Evolutionary conservation across 2,888 invertebrate genomes (phyloP).

Genomic region (Sycophila texana): DNA sequence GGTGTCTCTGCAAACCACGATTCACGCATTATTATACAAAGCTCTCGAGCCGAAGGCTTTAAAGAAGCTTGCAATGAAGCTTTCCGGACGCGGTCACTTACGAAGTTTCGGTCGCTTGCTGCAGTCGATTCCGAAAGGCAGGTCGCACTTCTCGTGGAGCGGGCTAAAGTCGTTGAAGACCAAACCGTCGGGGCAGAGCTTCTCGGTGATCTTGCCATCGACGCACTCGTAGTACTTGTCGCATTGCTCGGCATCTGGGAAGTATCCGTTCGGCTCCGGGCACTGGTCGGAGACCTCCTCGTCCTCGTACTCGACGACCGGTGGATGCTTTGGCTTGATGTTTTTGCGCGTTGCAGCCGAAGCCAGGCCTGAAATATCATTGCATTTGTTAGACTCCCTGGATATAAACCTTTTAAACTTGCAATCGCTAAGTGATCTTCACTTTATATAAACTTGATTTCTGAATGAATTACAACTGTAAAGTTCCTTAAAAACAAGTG

Average conservation of each 20-base stretch:
- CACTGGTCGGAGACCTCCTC: constrained; percentile 80
- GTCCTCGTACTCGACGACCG: constrained; percentile 31
- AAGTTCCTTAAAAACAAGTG: too few relatives aligned
- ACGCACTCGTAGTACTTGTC: constrained; percentile 91
- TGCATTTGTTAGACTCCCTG: too few relatives aligned
- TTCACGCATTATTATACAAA: background rate
- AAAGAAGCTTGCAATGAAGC: too few relatives aligned
- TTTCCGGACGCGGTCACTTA: constrained; percentile 82
- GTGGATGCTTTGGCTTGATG: background rate
- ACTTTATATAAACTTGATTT: too few relatives aligned
- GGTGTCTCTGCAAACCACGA: constrained; percentile 76
- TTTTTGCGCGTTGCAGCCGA: too few relatives aligned
- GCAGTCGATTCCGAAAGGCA: constrained; percentile 92
- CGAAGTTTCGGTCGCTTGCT: constrained; percentile 86
- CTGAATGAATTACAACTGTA: too few relatives aligned
- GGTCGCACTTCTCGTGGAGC: constrained; percentile 89
- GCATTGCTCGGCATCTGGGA: constrained; percentile 90
- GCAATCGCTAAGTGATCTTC: too few relatives aligned
- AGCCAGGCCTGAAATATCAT: too few relatives aligned
- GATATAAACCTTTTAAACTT: too few relatives aligned
- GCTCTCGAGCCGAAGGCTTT: background rate
- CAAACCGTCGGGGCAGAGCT: constrained; percentile 91
- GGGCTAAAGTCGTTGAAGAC: constrained; percentile 92
- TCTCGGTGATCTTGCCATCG: constrained; percentile 85
- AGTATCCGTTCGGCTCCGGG: constrained; percentile 89